These are phyloP conservation scores for Noctua pronuba DNA, from an alignment of 2,888 invertebrate species.

Conservation along the genomic window DNA sequence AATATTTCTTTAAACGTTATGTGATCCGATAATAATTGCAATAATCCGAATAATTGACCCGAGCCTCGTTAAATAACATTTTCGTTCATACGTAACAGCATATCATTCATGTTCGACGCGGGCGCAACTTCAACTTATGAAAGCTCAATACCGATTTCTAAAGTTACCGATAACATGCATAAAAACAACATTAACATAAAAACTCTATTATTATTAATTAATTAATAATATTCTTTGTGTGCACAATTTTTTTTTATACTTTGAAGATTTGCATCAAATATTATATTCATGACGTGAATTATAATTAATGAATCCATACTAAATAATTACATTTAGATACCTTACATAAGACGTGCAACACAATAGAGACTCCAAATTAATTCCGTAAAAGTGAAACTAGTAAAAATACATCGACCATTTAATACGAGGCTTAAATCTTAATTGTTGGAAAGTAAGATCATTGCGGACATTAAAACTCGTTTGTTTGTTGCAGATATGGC, in stretches of 20 bases:
- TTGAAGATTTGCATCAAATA: slow-evolving; percentile 32
- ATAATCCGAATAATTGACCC: slow-evolving; percentile 35
- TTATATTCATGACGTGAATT: slow-evolving; percentile 30
- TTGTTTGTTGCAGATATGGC: slow-evolving; percentile 89
- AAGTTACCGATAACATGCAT: slow-evolving; percentile 40
- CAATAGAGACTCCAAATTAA: slow-evolving; percentile 34
- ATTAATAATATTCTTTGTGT: slow-evolving; percentile 25
- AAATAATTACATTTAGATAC: slow-evolving; percentile 18
- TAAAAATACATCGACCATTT: slow-evolving; percentile 30
- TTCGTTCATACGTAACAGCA: slow-evolving; percentile 36
- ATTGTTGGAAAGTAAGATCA: slow-evolving; percentile 52
- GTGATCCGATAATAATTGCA: slow-evolving; percentile 33
- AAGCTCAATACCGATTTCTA: slow-evolving; percentile 56
- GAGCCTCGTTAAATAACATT: slow-evolving; percentile 39
- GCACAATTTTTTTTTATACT: slow-evolving; percentile 11
- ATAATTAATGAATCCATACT: slow-evolving; percentile 37
- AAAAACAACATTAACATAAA: slow-evolving; percentile 29
- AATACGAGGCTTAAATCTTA: slow-evolving; percentile 35
- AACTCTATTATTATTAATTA: slow-evolving; percentile 36
- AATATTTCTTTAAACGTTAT: slow-evolving; percentile 16
- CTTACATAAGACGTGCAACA: slow-evolving; percentile 22
- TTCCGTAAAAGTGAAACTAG: slow-evolving; percentile 54
- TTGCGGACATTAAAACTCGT: slow-evolving; percentile 17
- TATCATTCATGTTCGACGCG: slow-evolving; percentile 43
- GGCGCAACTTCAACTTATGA: slow-evolving; percentile 35